Evolutionary conservation across 2,113 vertebrate genomes (phyloP), one percentile per base, ranked within the genome.

Genomic region (Notothenia coriiceps): DNA sequence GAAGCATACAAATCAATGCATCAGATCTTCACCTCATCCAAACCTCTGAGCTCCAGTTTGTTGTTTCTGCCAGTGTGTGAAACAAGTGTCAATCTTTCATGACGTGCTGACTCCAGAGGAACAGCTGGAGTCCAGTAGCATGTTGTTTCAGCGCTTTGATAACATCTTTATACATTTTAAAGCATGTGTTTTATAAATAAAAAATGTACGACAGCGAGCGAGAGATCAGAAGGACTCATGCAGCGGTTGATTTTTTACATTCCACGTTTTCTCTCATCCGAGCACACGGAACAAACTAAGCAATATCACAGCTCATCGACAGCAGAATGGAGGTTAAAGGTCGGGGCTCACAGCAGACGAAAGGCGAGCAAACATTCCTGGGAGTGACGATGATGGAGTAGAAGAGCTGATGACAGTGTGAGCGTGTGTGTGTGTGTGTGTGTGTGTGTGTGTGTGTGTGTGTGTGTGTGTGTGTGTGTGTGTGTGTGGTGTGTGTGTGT

Each of bases 111-210:
- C 49, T 70, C 40, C 8, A 0, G 20, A 61, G 60, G 61, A 70
- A 4, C 51, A 35, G 46, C 18, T 51, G 77, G 65, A 25, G 73
- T 80, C 77, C 73, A 2, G 74, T 6, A 33, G 29, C 46, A 12
- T 63, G 61, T 66, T 55, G 73, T 77, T 70, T 51, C 75, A 47
- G 51, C 71, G 33, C 64, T 82, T 65, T 79, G 40, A 60, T 5
- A 72, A 81, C 70, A 70, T 60, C 82, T 79, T 83, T 25, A 59
- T 78, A 65, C 82, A 72, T 85, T 79, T 82, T 77, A n/a, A 78
- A 75, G 65, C 14, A 12, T 18, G 0, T 25, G 49, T 76, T 83
- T 49, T 33, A 77, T 79, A 8, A 83, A 77, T 79, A 8, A 83
- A 74, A 66, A 44, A 51, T 82, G 59, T 1, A 79, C 40, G 55